These are phyloP conservation scores for Caenorhabditis sp. DNA, from an alignment of 2,888 invertebrate species.

Conservation along the genomic window DNA sequence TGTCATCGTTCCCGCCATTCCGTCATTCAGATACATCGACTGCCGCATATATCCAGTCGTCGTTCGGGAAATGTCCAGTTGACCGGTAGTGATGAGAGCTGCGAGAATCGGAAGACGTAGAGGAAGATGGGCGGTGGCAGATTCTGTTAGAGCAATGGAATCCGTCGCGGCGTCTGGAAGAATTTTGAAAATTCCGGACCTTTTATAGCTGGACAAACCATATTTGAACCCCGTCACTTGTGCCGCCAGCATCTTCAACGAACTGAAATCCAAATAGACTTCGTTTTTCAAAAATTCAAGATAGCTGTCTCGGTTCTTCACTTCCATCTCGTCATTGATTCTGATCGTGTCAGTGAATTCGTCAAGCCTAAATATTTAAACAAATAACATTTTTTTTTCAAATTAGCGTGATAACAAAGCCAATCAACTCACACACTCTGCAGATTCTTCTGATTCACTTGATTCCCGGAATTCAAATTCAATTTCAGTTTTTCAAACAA, in stretches of 20 bases:
- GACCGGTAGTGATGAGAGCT: background rate
- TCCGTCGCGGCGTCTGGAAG: background rate
- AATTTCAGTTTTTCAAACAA: background rate
- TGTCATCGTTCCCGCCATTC: too few relatives aligned
- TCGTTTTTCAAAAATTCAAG: background rate
- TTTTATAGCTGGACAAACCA: background rate
- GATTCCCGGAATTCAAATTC: background rate
- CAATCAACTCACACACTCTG: background rate
- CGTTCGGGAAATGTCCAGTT: too few relatives aligned
- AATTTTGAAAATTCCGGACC: too few relatives aligned
- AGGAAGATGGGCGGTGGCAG: background rate
- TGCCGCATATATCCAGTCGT: too few relatives aligned
- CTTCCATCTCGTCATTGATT: too few relatives aligned
- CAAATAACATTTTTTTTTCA: too few relatives aligned
- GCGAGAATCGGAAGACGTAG: background rate
- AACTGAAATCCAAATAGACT: background rate
- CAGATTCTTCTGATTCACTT: background rate
- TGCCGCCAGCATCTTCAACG: background rate
- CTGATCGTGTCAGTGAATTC: too few relatives aligned
- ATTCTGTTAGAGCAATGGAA: background rate
- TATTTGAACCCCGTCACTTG: background rate
- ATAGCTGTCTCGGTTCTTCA: too few relatives aligned
- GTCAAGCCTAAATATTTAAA: too few relatives aligned
- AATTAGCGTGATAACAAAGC: too few relatives aligned
- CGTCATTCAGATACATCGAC: too few relatives aligned